A percentile compares a stretch with the other conserved stretches of the same genome.
These are phyloP conservation scores for Misgurnus mizolepis DNA, from an alignment of 2,113 vertebrate species.

Conservation along the genomic window DNA sequence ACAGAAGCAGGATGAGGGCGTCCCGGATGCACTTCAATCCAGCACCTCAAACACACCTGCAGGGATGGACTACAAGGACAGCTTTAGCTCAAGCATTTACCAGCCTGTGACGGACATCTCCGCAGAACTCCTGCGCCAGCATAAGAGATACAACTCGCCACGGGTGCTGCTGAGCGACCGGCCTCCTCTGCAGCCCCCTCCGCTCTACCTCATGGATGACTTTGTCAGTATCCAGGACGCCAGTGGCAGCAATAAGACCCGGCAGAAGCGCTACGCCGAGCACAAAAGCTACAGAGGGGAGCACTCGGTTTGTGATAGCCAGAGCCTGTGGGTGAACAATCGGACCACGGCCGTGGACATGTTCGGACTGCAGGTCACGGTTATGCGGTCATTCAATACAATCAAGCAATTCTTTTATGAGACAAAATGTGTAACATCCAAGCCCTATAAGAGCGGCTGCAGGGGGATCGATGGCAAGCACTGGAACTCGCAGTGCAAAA, in stretches of 20 bases:
- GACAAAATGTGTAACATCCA: conserved; percentile 85
- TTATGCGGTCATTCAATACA: conserved; percentile 86
- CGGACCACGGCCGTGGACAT: conserved; percentile 90
- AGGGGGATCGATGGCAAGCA: conserved; percentile 95
- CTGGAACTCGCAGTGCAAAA: conserved; percentile 99
- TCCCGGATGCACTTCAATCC: conserved; percentile 47
- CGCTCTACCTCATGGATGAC: conserved; percentile 88
- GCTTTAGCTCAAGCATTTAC: conserved; percentile 65
- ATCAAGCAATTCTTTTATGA: conserved; percentile 97
- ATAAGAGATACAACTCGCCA: conserved; percentile 89
- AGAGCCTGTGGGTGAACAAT: conserved; percentile 93
- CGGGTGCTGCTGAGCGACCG: conserved; percentile 91
- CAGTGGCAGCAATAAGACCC: conserved; percentile 80
- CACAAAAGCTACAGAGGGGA: conserved; percentile 91
- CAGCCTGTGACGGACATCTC: conserved; percentile 78
- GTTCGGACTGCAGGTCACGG: conserved; percentile 83
- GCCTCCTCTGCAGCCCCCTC: conserved; percentile 86
- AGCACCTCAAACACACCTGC: conserved; percentile 46
- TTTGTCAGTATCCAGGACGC: conserved; percentile 72
- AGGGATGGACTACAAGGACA: conserved; percentile 49
- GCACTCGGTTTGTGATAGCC: conserved; percentile 96
- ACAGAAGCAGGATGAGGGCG: conserved; percentile 72
- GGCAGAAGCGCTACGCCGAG: conserved; percentile 85
- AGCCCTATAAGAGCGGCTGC: conserved; percentile 85
- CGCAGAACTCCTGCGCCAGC: conserved; percentile 83